Evolutionary conservation across 2,797 vertebrate species (phyloP), one percentile per base, ranked within the genome.

Genomic region (Paramormyrops hopkinsi): DNA sequence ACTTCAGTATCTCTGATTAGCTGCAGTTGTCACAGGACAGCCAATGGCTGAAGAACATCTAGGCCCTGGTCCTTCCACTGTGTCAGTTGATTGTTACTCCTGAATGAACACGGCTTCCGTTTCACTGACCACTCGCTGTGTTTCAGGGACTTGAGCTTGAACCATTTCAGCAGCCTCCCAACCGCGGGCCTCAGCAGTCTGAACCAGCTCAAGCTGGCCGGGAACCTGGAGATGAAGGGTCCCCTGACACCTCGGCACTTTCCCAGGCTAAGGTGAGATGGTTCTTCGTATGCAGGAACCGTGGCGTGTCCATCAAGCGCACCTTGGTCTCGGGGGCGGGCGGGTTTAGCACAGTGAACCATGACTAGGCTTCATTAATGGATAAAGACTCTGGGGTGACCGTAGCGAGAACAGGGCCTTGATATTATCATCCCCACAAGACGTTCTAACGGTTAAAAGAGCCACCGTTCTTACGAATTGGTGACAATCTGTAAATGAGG

Each of bases 131-230:
- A 17, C 33, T 56, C 29, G 53, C 29, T 89, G 14, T 90, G 25
- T 48, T 95, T 88, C 94, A 99, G 98, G 93, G 98, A 99, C 92
- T 92, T 99, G 87, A 99, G 98, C 93, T 95, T 97, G 94, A 99
- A 99, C 90, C 95, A 96, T 22, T 94, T 99, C 91, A 94, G 94
- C 91, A 95, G 94, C 59, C 91, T 99, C 92, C 97, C 98, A 85
- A 96, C 96, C 0, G 94, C 94, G 91, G 98, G 98, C 91, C 93
- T 99, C 90, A 95, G 91, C 62, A 91, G 95, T 5, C 94, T 99
- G 90, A 98, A 97, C 93, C 98, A 99, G 73, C 95, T 99, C 88
- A 99, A 99, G 92, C 97, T 99, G 89, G 95, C 96, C 7, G 98
- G 98, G 87, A 99, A 99, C 93, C 93, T 95, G 4, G 94, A 97